These are phyloP conservation scores for Heteronetta atricapilla DNA, from an alignment of 2,113 vertebrate genomes.

Conservation along the genomic window DNA sequence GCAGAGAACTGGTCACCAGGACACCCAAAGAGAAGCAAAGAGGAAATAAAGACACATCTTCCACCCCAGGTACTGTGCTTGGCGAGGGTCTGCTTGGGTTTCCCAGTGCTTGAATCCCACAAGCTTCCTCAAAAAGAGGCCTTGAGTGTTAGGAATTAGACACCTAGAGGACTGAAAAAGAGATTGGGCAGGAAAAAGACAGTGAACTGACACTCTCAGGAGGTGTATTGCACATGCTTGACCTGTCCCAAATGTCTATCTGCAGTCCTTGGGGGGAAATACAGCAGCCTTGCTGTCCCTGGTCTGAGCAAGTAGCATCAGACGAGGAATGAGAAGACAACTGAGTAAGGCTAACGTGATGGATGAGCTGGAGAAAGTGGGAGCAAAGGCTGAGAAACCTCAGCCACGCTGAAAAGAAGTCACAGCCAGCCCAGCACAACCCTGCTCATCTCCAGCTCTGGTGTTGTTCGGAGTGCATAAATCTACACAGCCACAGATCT, in stretches of 20 bases:
- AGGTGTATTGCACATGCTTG: not conserved
- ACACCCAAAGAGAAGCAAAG: not conserved
- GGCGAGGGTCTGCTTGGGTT: not conserved
- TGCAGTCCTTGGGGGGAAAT: not conserved
- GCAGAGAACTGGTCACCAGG: not conserved
- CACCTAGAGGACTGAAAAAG: not conserved
- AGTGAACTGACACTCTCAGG: not conserved
- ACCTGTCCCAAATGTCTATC: not conserved
- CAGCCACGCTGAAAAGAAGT: not conserved
- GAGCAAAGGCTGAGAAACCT: not conserved
- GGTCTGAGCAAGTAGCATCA: rapidly evolving
- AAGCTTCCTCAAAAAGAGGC: rapidly evolving
- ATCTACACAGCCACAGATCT: not conserved
- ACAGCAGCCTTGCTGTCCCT: not conserved
- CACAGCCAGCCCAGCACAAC: not conserved
- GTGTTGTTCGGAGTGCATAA: not conserved
- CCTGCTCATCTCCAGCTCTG: not conserved
- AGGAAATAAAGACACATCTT: not conserved
- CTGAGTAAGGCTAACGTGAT: not conserved
- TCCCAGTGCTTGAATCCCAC: not conserved
- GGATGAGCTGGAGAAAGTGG: not conserved
- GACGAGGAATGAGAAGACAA: not conserved
- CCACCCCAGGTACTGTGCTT: not conserved
- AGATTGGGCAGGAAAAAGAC: not conserved
- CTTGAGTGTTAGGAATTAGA: not conserved